These are phyloP conservation scores for Dysdera silvatica DNA, from an alignment of 1,140 invertebrate genomes.

Conservation along the genomic window DNA sequence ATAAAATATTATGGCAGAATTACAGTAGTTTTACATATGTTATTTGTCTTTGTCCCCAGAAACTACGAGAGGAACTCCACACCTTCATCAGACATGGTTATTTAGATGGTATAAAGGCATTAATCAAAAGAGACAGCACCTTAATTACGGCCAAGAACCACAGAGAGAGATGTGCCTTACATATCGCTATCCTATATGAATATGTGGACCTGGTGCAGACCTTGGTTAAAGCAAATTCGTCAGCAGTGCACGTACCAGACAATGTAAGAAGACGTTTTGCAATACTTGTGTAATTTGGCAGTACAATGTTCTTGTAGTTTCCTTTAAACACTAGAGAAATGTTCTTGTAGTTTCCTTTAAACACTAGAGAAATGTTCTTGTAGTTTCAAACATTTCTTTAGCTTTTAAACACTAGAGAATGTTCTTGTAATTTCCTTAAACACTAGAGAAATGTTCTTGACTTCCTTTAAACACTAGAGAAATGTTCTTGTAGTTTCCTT, in stretches of 20 bases:
- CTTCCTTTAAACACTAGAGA: too few relatives aligned
- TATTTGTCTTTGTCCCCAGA: too few relatives aligned
- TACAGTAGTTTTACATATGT: conserved; percentile 7
- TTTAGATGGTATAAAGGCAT: conserved; percentile 51
- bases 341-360: too few relatives aligned
- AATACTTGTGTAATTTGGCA: too few relatives aligned
- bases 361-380: too few relatives aligned
- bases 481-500: too few relatives aligned
- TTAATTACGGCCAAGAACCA: conserved; percentile 66
- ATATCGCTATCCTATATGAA: conserved; percentile 71
- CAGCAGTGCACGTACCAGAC: conserved; percentile 65
- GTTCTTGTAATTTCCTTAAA: too few relatives aligned
- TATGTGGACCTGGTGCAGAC: conserved; percentile 65
- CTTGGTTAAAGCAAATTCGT: conserved; percentile 61
- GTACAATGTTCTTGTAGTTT: too few relatives aligned
- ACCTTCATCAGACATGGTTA: conserved; percentile 61
- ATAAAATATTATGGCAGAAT: background rate
- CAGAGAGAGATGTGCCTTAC: conserved; percentile 58
- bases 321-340: too few relatives aligned
- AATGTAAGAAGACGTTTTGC: conserved; percentile 58
- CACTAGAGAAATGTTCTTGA: too few relatives aligned
- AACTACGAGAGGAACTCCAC: conserved; percentile 65
- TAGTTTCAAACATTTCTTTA: too few relatives aligned
- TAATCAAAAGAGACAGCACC: conserved; percentile 50
- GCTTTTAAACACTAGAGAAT: too few relatives aligned